Base-by-base conservation (phyloP, 2,113 vertebrate genomes). In the Oenanthe oenanthe region DNA sequence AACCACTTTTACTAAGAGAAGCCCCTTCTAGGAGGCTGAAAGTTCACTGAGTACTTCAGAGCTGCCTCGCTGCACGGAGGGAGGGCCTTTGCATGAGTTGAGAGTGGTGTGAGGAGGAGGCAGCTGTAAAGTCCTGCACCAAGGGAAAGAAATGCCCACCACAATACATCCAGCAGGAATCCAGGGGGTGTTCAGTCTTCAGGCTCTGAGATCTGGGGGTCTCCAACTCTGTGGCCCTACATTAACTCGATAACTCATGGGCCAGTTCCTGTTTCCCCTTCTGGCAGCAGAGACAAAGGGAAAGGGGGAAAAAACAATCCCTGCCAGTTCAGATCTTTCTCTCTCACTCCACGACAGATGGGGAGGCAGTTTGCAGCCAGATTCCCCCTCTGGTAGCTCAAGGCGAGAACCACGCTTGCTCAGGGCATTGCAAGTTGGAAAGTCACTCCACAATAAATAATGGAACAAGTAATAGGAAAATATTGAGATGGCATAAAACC, bases 361-460 rank as follows among this genome's bases (percentile, higher is more conserved):
- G 94, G 82, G 92, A 95, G 85, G 94, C 89, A 96, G 92, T 89
- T 92, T 78, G 10, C 92, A 96, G 92, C 85, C 94, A 96, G 94
- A 94, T 95, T 96, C 68, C 90, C 92, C 75, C 90, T 96, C 92
- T 95, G 65, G 82, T 96, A 95, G 93, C 94, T 94, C 79, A 94
- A 96, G 90, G 92, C 90, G 0, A 89, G 79, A 91, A 86, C 88
- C 67, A 85, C 16, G 2, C 79, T 97, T 77, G 90, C 82, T 93
- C 57, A 88, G 79, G 85, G 85, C 90, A 94, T 67, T 90, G 92
- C 61, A 90, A 95, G 91, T 86, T 84, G 82, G 83, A 93, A 96
- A 96, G 75, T 57, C 75, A 81, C 67, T 70, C 82, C 85, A 90
- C 85, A 94, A 93, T 93, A 97, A 95, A 96, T 88, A 96, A 94